Conservation (phyloP, 1,140 invertebrate species). For the Trichonephila clavata region DNA sequence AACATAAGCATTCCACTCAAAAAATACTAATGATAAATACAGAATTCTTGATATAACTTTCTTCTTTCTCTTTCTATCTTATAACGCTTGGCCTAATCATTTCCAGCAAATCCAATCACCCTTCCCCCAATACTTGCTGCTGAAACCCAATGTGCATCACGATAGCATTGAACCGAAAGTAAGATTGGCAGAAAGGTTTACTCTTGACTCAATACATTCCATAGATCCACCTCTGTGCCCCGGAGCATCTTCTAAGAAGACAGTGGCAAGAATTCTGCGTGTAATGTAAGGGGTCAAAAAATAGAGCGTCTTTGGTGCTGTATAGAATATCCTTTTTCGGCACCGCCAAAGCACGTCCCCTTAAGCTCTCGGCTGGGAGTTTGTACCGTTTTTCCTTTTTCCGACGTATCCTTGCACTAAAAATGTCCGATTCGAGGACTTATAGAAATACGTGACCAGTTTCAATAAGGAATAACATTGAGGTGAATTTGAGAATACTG, state of each 20-base stretch:
- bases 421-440: constrained; percentile 55
- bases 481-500: neutral
- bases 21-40: too few relatives aligned
- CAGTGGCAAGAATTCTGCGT: neutral
- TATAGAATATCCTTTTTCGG: constrained; percentile 37
- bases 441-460: constrained; percentile 35
- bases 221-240: neutral
- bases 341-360: constrained; percentile 21
- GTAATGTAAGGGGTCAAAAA: constrained; percentile 1
- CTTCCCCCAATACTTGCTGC: neutral
- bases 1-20: too few relatives aligned
- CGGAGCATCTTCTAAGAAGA: neutral
- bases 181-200: neutral
- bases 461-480: neutral
- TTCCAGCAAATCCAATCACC: neutral
- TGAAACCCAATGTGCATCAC: neutral
- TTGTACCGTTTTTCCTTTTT: constrained; percentile 43
- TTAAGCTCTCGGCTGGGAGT: constrained; percentile 4
- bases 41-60: too few relatives aligned
- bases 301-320: neutral
- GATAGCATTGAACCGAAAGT: neutral
- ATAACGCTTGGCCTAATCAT: neutral
- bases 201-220: neutral
- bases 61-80: too few relatives aligned
- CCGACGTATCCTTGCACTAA: constrained; percentile 33